A percentile compares a stretch with the other conserved stretches of the same genome.
Evolutionary conservation across 2,113 vertebrate species (phyloP).

Genomic region (Myotis yumanensis): DNA sequence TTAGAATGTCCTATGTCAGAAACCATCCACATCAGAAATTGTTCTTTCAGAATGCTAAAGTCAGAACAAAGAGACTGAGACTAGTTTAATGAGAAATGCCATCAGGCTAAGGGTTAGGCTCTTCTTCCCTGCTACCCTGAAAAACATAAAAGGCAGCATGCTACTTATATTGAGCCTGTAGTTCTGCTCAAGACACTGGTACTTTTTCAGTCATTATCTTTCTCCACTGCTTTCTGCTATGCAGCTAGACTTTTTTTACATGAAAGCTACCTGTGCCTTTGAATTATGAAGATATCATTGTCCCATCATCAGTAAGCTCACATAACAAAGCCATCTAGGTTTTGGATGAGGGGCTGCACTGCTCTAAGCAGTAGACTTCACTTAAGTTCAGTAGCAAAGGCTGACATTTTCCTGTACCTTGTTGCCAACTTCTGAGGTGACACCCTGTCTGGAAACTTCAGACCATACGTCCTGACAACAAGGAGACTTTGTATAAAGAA

Average conservation of each 20-base stretch:
- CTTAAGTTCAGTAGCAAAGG: not conserved
- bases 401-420: not conserved
- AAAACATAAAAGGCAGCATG: not conserved
- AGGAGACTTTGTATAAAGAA: conserved; percentile 57
- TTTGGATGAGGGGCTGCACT: too few relatives aligned
- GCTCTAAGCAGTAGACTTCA: not conserved
- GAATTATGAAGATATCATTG: not conserved
- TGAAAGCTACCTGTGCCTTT: not conserved
- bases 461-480: conserved; percentile 33
- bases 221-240: not conserved
- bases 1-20: not conserved
- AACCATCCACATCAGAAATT: not conserved
- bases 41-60: not conserved
- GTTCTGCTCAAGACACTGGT: not conserved
- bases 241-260: not conserved
- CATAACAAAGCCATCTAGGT: too few relatives aligned
- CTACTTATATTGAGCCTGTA: not conserved
- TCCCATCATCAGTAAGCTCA: not conserved
- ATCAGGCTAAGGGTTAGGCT: not conserved
- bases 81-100: not conserved
- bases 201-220: not conserved
- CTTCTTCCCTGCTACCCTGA: not conserved
- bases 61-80: not conserved
- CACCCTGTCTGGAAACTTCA: conserved; percentile 55
- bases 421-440: conserved; percentile 18